phyloP scores from a whole-genome alignment of 2,888 invertebrate species.

The Zootermopsis nevadensis region DNA sequence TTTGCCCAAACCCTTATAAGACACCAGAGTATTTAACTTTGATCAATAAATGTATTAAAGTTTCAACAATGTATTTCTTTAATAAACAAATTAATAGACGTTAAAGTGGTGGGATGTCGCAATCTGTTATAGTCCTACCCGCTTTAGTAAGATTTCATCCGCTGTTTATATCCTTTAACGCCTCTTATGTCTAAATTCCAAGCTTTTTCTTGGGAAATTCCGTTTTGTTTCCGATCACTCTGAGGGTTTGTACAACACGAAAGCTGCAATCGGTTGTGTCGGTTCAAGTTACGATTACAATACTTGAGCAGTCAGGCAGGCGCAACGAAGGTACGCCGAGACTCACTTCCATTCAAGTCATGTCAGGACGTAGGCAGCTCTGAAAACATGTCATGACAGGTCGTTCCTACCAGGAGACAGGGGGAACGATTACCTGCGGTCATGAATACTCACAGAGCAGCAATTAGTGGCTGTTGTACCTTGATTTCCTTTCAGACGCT shows the following conservation, averaged over 20 bases:
- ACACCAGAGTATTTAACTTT: no score
- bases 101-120: no score
- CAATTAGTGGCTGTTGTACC: not conserved
- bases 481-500: constrained; percentile 3
- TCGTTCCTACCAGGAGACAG: not conserved
- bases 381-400: constrained; percentile 35
- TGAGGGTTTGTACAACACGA: no score
- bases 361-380: constrained; percentile 10
- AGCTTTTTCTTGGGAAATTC: no score
- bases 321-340: not conserved
- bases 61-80: no score
- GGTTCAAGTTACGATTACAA: constrained; percentile 1
- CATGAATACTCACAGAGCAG: constrained; percentile 17
- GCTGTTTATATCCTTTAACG: not conserved
- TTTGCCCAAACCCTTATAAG: no score
- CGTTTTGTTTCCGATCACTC: no score
- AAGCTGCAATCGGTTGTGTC: not conserved
- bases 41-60: no score
- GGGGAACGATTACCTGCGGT: constrained; percentile 31
- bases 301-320: not conserved
- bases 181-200: not conserved
- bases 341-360: constrained; percentile 14
- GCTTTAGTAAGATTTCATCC: not conserved
- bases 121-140: no score
- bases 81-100: no score